Base-by-base conservation (phyloP, 1,140 invertebrate species). In the Sarcophaga bullata region DNA sequence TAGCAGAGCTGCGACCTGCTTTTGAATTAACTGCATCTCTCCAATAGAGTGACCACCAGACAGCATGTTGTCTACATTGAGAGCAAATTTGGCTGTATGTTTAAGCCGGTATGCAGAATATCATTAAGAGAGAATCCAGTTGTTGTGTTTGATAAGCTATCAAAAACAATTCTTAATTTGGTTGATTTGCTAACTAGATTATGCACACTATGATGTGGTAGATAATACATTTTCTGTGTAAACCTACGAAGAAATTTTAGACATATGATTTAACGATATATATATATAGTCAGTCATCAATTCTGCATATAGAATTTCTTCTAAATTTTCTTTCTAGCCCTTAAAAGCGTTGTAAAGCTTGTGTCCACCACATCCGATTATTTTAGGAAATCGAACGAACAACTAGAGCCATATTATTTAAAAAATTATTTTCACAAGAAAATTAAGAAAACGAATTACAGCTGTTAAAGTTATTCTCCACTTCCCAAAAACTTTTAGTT, bases 21-120 rank as follows among this genome's bases (percentile, higher is more conserved):
- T 50, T 48, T 47, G 19, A 68, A 82, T 47, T 58, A 37, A 25
- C 6, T 80, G 8, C 3, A 46, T 73, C 73, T 87, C 80, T 73
- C 84, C 80, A 52, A 84, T 80, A 11, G 84, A 84, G 17, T 86
- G 81, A 49, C 73, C 82, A 8, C 89, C 88, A 6, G 86, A 85
- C 3, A 90, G 80, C 0, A 89, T n/a, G 83, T 91, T 89, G 82
- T 91, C 91, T 10, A 91, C 84, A 81, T 89, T 91, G 80, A 89
- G 83, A 84, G 85, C 89, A 85, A 46, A 1, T 73, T 81, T n/a
- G 73, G 48, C 17, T 83, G 81, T 49, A 84, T 75, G 19, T 62
- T 83, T 17, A 75, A 82, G 5, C 84, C 91, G 8, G 17, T 17
- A n/a, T 49, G 84, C 58, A 80, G 19, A 85, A 80, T 54, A 90